Base-by-base conservation (phyloP, 2,888 invertebrate species). In the Nipponacmea schrenckii region DNA sequence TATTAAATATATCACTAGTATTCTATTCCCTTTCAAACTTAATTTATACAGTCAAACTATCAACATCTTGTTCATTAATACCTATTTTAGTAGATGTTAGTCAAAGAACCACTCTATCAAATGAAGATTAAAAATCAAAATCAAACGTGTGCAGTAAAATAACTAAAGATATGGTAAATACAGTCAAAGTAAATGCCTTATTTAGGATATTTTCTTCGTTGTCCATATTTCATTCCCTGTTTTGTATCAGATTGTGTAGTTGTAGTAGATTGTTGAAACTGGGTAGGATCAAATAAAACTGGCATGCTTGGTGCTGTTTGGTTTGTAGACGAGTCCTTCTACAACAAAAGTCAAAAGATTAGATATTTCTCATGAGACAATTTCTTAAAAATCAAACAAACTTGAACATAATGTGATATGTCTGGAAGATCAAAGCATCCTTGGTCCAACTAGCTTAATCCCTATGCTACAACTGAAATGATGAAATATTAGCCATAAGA, bases 261-360 rank as follows among this genome's bases (percentile, higher is more conserved):
- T 17, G 48, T 15, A 87, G 90, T 86, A 84, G 90, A 39, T 70
- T 80, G 77, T 75, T 90, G 90, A 89, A 89, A 73, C 90, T 89
- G 88, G 56, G 86, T 75, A 1, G 87, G 87, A 75, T 87, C 84
- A 76, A 84, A 87, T 82, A 87, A 80, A 68, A 80, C 77, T 2
- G 83, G 82, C 70, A 78, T 73, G 48, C 70, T 69, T 8, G 77
- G 46, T 44, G 46, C 69, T 65, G 24, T 67, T 65, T 67, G 70
- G 62, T 39, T 64, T 20, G 44, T 70, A 31, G 63, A 68, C n/a
- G n/a, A 56, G 64, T 45, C 44, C 46, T 15, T 68, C 66, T 50
- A 65, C 46, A 56, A 56, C n/a, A 56, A 56, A 56, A 20, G 10
- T 1, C 4, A 39, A 39, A 10, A 39, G 10, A 39, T 39, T 1